Evolutionary conservation across 2,113 vertebrate species (phyloP), one percentile per base, ranked within the genome.

Genomic region (Lethenteron reissneri): DNA sequence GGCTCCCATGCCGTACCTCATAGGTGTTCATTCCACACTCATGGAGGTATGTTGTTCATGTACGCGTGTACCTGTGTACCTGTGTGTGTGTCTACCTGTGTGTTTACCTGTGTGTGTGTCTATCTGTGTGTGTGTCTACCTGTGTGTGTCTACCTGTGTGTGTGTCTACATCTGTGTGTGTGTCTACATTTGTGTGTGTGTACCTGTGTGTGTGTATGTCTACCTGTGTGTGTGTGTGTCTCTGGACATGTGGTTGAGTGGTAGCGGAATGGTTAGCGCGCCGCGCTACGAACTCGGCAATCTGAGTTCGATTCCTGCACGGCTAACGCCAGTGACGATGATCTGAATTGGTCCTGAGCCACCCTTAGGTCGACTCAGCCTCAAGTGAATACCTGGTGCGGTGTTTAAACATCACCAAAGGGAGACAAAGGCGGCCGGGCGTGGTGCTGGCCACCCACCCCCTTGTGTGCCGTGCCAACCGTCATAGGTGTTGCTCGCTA

Each of bases 1-100:
- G 75, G 86, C 86, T 76, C 86, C 86, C 57, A 87, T 87, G 86
- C 86, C 86, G 80, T 87, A 87, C 84, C 86, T 87, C 81, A 87
- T 87, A 77, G 86, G 86, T 82, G 83, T 87, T 75, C 86, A 87
- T 79, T 80, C 85, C 77, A 87, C 85, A 79, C 75, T 87, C 79
- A 85, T 87, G 84, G 86, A 87, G 83, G 86, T 87, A 84, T 82
- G 85, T 82, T 71, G 56, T 12, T 69, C n/a, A 12, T 56, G 14
- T 9, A 21, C 57, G 19, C 3, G 69, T 57, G 15, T 56, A n/a
- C 9, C 21, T 21, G 21, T 21, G 21, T 21, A 21, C 21, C 21
- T 21, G 21, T 57, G 14, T 57, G 9, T 21, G 57, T 17, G 57
- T 15, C 15, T 57, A 12, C 56, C 64, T 11, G 1, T 11, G n/a